Evolutionary conservation across 2,113 vertebrate genomes (phyloP), one percentile per base, ranked within the genome.

Genomic region (Urocynchramus pylzowi): DNA sequence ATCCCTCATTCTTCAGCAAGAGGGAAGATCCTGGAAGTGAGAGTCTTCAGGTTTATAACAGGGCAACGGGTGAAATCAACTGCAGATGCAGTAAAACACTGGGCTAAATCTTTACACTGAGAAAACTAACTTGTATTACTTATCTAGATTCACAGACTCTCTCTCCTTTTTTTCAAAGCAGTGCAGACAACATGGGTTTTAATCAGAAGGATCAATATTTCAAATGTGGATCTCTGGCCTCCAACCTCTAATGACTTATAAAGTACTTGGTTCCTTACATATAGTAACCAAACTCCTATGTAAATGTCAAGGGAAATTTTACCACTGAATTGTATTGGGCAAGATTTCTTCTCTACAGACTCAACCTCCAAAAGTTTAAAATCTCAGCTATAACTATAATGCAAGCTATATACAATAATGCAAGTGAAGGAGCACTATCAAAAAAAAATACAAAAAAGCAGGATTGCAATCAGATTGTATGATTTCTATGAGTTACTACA

Each of bases 301-400:
- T 63, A 96, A 91, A 96, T 68, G 56, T 86, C 82, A 93, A 81
- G 64, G 54, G 52, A 91, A 93, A 60, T 64, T 82, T 57, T 74
- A 35, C 44, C 30, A 47, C 45, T 90, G 70, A 76, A 69, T 74
- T 67, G 39, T 52, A 85, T 2, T 37, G 28, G 37, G 28, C 11
- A 73, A 59, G 45, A 64, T 59, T 86, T 87, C 33, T 57, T 82
- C 78, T 69, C 57, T 26, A 70, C 27, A 93, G 61, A 37, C 31
- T 33, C 50, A 67, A 42, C 1, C 39, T 30, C 50, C 54, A 64
- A 33, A 84, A 68, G 16, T 56, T 89, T 54, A 63, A 83, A 77
- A 67, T 41, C 33, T 85, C 41, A 64, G 57, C 57, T 61, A 50
- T 23, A 76, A 42, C 53, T 33, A 27, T 16, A 79, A 42, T n/a